Conservation (phyloP, 1,140 invertebrate genomes). For the Carposina sasakii region DNA sequence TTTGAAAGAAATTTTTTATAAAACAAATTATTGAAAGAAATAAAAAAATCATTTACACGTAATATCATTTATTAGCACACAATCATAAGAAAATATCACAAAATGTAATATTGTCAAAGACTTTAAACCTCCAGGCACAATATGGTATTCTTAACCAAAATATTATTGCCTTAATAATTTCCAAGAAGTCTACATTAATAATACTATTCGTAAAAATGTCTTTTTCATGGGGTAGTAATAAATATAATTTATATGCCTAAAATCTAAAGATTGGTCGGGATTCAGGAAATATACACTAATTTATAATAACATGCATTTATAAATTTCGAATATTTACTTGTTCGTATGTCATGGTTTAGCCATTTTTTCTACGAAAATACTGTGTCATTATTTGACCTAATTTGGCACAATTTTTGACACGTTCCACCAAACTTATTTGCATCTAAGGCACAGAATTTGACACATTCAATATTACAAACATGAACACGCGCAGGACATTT, state of each 20-base stretch:
- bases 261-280: constrained; percentile 64
- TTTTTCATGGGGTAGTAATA: constrained; percentile 67
- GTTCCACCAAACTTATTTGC: constrained; percentile 24
- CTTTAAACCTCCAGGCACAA: constrained; percentile 53
- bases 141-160: constrained; percentile 62
- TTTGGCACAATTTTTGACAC: constrained; percentile 36
- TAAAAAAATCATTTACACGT: constrained; percentile 1
- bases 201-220: constrained; percentile 72
- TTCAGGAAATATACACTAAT: constrained; percentile 61
- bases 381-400: background rate
- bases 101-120: constrained; percentile 55
- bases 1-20: constrained; percentile 18
- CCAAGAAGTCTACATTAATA: constrained; percentile 68
- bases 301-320: constrained; percentile 41
- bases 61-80: constrained; percentile 2
- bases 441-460: constrained; percentile 65
- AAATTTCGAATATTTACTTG: too few species aligned
- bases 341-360: background rate
- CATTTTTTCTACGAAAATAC: constrained; percentile 1
- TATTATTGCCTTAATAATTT: constrained; percentile 52
- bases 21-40: constrained; percentile 9
- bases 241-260: constrained; percentile 66
- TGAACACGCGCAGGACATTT: too few species aligned
- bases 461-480: too few species aligned
- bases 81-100: constrained; percentile 39